Evolutionary conservation across 1,140 invertebrate genomes (phyloP).

Genomic region (Trichonephila inaurata): DNA sequence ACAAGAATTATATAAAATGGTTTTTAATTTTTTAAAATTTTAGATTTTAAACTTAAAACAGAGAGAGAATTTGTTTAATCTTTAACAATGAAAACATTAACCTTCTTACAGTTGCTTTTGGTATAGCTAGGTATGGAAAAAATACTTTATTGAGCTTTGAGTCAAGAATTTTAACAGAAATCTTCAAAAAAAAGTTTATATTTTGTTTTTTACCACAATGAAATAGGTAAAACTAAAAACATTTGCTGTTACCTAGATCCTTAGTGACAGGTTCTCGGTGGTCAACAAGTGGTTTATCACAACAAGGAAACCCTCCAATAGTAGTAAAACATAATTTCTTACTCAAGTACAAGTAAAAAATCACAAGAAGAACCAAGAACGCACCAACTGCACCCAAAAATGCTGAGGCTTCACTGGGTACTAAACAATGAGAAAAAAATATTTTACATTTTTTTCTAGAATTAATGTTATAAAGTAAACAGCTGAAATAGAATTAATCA

Average conservation of each 20-base stretch:
- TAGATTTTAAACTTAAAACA: too few species aligned
- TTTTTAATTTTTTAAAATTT: too few species aligned
- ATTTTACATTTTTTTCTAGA: not conserved
- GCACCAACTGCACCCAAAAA: conserved; percentile 89
- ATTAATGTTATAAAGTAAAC: too few species aligned
- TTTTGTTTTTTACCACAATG: not conserved
- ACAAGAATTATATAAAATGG: too few species aligned
- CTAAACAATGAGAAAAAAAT: conserved; percentile 81
- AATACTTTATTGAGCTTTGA: not conserved
- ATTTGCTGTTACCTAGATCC: conserved; percentile 79
- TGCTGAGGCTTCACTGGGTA: conserved; percentile 88
- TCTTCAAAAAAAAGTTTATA: not conserved
- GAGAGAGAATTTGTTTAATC: too few species aligned
- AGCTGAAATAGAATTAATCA: too few species aligned
- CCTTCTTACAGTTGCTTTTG: too few species aligned
- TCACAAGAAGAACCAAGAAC: conserved; percentile 87
- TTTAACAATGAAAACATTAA: too few species aligned
- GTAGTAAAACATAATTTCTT: conserved; percentile 88
- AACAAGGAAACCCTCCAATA: conserved; percentile 84
- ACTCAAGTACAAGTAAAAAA: conserved; percentile 90
- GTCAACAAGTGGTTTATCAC: conserved; percentile 83
- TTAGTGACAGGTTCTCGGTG: conserved; percentile 80
- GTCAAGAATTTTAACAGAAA: too few species aligned
- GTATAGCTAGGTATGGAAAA: too few species aligned
- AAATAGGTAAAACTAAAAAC: not conserved